Conservation (phyloP, 2,113 vertebrate genomes). For the Corvus cornix region DNA sequence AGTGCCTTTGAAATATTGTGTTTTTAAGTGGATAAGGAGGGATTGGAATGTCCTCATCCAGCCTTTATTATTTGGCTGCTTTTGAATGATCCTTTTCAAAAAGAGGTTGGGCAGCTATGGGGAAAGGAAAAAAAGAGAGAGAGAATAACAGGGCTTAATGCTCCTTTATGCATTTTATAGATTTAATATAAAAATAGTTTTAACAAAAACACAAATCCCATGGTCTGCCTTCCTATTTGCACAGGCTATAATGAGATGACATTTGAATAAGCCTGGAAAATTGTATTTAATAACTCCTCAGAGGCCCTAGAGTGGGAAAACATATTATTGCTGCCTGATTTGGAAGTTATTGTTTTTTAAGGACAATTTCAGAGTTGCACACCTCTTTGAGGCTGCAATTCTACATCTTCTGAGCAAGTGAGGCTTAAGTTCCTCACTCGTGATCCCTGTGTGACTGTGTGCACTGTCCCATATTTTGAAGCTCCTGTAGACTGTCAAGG, state of each 20-base stretch:
- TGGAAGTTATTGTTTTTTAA: neutral
- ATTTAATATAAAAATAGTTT: conserved; percentile 35
- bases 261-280: conserved; percentile 46
- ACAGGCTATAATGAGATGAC: neutral
- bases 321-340: neutral
- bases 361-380: neutral
- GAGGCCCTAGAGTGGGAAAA: conserved; percentile 7
- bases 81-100: conserved; percentile 54
- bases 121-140: neutral
- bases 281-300: conserved; percentile 22
- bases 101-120: neutral
- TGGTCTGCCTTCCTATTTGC: neutral
- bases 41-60: conserved; percentile 43
- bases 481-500: neutral
- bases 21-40: conserved; percentile 56
- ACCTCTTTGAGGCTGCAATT: neutral
- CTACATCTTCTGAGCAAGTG: neutral
- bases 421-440: neutral
- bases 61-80: conserved; percentile 35
- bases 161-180: conserved; percentile 9
- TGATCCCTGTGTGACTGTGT: neutral
- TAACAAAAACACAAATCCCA: neutral
- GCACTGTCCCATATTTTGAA: neutral
- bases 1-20: conserved; percentile 49
- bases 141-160: neutral